Percentiles rank a stretch among this genome's conserved stretches.
These are phyloP conservation scores for Psix sp. DNA, from an alignment of 1,140 invertebrate genomes.

Conservation along the genomic window DNA sequence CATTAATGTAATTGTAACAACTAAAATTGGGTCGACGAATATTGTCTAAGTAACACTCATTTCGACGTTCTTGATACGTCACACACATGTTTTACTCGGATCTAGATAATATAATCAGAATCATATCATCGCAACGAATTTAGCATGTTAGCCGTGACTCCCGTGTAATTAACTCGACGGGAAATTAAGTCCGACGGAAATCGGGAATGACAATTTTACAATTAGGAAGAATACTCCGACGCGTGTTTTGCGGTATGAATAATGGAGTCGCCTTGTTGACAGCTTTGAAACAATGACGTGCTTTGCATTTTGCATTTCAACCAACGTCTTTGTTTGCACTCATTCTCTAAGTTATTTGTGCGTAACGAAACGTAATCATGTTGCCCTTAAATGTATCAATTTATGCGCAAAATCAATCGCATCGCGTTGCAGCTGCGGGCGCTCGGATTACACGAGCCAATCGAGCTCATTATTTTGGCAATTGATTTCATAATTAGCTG, in stretches of 20 bases:
- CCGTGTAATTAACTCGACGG: slow-evolving; percentile 44
- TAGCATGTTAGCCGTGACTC: slow-evolving; percentile 44
- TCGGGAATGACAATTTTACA: slow-evolving; percentile 52
- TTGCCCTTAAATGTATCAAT: background rate
- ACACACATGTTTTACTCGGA: slow-evolving; percentile 29
- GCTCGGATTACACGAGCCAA: slow-evolving; percentile 9
- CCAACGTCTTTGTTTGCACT: background rate
- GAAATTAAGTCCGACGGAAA: slow-evolving; percentile 42
- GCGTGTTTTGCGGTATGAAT: slow-evolving; percentile 21
- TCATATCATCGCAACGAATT: slow-evolving; percentile 41
- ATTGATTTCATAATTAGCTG: slow-evolving; percentile 50
- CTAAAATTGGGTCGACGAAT: slow-evolving; percentile 32
- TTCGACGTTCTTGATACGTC: slow-evolving; percentile 48
- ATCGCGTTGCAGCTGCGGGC: background rate
- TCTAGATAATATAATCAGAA: slow-evolving; percentile 44
- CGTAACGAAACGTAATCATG: background rate
- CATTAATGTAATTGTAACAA: slow-evolving; percentile 23
- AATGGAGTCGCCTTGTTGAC: slow-evolving; percentile 9
- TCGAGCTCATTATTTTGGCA: slow-evolving; percentile 47
- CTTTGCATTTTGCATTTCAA: background rate
- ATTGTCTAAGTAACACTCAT: slow-evolving; percentile 36
- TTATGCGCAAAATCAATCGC: slow-evolving; percentile 8
- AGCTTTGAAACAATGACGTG: background rate
- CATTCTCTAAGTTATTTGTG: slow-evolving; percentile 3
- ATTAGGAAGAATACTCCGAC: slow-evolving; percentile 30